A percentile compares a stretch with the other conserved stretches of the same genome.
Conservation (phyloP, 1,140 invertebrate species). For the Lysiphlebus fabarum region DNA sequence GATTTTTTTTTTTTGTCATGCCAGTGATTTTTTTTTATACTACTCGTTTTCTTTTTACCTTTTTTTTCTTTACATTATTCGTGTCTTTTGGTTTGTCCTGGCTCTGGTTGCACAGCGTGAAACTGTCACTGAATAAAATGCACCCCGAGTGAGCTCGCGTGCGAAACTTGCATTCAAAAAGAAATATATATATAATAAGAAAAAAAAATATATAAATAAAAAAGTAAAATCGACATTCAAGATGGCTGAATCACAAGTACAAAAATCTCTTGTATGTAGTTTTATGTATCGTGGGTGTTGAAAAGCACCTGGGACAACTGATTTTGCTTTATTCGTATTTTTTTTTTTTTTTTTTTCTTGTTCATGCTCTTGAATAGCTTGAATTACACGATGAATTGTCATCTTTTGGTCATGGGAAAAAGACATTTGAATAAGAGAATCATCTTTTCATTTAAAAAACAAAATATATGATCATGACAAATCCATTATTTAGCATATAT, state of each 20-base stretch:
- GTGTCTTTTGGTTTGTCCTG: neutral
- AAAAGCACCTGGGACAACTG: slow-evolving; percentile 22
- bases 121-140: slow-evolving; percentile 33
- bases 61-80: too few relatives aligned
- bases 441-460: too few relatives aligned
- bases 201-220: slow-evolving; percentile 5
- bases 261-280: too few relatives aligned
- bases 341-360: neutral
- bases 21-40: too few relatives aligned
- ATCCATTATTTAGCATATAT: too few relatives aligned
- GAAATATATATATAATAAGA: too few relatives aligned
- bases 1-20: too few relatives aligned
- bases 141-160: neutral
- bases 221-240: slow-evolving; percentile 27
- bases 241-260: slow-evolving; percentile 23
- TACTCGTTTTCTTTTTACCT: slow-evolving; percentile 17
- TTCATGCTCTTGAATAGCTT: neutral
- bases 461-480: too few relatives aligned
- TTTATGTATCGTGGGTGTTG: slow-evolving; percentile 8
- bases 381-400: neutral
- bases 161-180: slow-evolving; percentile 4
- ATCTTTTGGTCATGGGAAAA: neutral
- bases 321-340: slow-evolving; percentile 6
- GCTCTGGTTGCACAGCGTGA: slow-evolving; percentile 16
- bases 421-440: neutral